These are phyloP conservation scores for Peromyscus nudipes DNA, from an alignment of 2,797 vertebrate genomes.

Conservation along the genomic window DNA sequence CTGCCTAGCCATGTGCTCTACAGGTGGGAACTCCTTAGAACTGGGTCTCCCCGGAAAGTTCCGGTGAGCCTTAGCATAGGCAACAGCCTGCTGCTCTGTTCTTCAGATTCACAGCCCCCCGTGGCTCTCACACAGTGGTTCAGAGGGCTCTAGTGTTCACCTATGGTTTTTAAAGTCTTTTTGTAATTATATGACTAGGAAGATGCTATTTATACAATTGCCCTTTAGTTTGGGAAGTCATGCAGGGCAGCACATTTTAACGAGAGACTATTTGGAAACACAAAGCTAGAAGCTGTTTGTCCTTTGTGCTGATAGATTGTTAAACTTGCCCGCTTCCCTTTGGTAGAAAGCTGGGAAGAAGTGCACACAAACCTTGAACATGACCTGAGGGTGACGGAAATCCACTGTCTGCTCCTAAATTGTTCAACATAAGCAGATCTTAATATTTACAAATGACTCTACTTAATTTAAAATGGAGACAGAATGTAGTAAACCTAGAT, in stretches of 20 bases:
- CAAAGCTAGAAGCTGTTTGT: slow-evolving; percentile 14
- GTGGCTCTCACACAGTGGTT: neutral
- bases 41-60: neutral
- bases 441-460: slow-evolving; percentile 59
- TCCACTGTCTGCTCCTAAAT: slow-evolving; percentile 56
- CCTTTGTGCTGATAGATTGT: slow-evolving; percentile 62
- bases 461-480: slow-evolving; percentile 65
- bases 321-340: slow-evolving; percentile 72
- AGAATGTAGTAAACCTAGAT: slow-evolving; percentile 71
- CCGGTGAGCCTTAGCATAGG: neutral
- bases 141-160: neutral
- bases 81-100: neutral
- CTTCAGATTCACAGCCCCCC: neutral
- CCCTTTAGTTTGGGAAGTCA: neutral
- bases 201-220: slow-evolving; percentile 19
- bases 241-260: neutral
- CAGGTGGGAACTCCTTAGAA: neutral
- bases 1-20: neutral
- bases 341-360: slow-evolving; percentile 60
- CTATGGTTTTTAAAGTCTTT: neutral
- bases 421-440: slow-evolving; percentile 63
- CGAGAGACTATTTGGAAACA: neutral
- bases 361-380: slow-evolving; percentile 43
- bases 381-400: slow-evolving; percentile 60
- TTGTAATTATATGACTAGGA: neutral